These are phyloP conservation scores for Pandion haliaetus DNA, from an alignment of 2,113 vertebrate species.

Conservation along the genomic window DNA sequence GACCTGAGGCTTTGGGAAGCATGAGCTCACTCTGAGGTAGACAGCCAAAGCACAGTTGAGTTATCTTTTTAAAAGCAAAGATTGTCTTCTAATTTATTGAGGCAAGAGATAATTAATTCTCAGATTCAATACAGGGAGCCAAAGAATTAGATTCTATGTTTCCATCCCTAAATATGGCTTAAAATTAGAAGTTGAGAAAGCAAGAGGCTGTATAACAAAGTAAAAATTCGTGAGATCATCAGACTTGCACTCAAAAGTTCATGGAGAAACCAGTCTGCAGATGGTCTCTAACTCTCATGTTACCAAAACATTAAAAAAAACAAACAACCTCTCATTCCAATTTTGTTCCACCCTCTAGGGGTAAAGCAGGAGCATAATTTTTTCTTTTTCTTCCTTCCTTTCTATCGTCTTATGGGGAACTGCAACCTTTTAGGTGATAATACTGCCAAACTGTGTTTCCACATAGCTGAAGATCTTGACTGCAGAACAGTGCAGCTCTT, in stretches of 20 bases:
- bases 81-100: constrained; percentile 24
- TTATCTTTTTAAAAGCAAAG: not conserved
- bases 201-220: not conserved
- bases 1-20: not conserved
- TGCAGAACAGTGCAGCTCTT: not conserved
- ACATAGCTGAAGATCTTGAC: not conserved
- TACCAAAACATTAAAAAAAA: not conserved
- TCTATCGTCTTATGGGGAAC: not conserved
- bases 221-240: not conserved
- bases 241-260: not conserved
- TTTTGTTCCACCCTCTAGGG: not conserved
- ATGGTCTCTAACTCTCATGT: not conserved
- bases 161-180: not conserved
- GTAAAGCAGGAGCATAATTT: not conserved
- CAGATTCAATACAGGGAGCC: not conserved
- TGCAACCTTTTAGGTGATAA: not conserved
- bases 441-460: not conserved
- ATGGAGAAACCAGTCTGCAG: not conserved
- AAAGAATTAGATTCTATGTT: not conserved
- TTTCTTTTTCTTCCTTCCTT: not conserved
- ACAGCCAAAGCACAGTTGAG: not conserved
- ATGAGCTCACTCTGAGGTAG: constrained; percentile 3
- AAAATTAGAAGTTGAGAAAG: not conserved
- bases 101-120: not conserved
- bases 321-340: not conserved